Base-by-base conservation (phyloP, 2,888 invertebrate species). In the Sycophila texana region DNA sequence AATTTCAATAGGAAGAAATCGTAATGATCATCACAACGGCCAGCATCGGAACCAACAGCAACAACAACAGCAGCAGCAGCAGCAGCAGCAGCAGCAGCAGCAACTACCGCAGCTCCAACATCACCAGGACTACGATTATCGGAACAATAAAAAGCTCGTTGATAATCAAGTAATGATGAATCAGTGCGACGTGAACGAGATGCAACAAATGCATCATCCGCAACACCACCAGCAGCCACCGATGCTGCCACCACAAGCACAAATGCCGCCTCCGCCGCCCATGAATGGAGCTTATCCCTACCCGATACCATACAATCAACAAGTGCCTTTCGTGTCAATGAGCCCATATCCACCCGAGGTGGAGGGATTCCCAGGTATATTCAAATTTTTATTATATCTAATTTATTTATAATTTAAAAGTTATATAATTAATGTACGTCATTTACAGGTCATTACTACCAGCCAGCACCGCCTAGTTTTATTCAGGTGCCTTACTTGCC, bases 241-340 rank as follows among this genome's bases (percentile, higher is more conserved):
- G 7, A 51, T 75, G 26, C 55, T 73, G 4, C 81, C 74, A 18
- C 51, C 73, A 5, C 79, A 79, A 57, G 65, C 73, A 5, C 79
- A 79, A 57, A 70, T 74, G 10, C 73, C 77, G 22, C 81, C 81
- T 22, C 75, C 81, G 18, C 81, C 81, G 22, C 75, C 81, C 1
- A 10, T 79, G 14, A 71, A 74, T 20, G 73, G 65, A 13, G 51
- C 66, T n/a, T 79, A 77, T 55, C 30, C 79, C 10, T 81, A 81
- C 55, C 63, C 76, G 22, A 5, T 81, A 18, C 66, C 72, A 2
- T 81, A 81, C 20, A 81, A 79, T 63, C 81, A 80, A 58, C 80
- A 81, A 47, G 20, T 81, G 26, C 79, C 81, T 16, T 81, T 58
- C 20, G 60, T 81, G 39, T 79, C 81, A 0, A 12, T 79, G 3